Evolutionary conservation across 2,888 invertebrate species (phyloP).

Genomic region (Caenorhabditis sp.): DNA sequence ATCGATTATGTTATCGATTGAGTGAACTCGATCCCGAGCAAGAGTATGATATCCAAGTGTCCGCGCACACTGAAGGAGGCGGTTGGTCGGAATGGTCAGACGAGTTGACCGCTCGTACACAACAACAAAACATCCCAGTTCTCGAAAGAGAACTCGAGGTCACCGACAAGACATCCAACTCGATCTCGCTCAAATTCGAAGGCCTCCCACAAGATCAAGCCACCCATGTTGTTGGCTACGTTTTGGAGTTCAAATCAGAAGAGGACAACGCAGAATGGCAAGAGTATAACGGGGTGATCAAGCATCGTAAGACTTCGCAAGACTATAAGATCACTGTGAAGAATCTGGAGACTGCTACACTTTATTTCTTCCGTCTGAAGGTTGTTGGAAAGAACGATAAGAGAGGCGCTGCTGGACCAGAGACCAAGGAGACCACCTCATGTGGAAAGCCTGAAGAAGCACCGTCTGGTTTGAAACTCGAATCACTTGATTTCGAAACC

Average conservation of each 20-base stretch:
- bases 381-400: conserved; percentile 71
- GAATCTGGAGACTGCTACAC: conserved; percentile 67
- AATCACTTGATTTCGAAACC: conserved; percentile 65
- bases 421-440: conserved; percentile 66
- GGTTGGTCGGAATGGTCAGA: conserved; percentile 71
- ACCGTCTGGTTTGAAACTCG: conserved; percentile 63
- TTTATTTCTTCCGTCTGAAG: conserved; percentile 71
- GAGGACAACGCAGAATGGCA: conserved; percentile 63
- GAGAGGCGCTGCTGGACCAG: conserved; percentile 69
- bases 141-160: conserved; percentile 65
- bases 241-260: conserved; percentile 70
- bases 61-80: conserved; percentile 69
- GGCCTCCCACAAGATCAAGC: conserved; percentile 64
- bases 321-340: conserved; percentile 67
- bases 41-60: conserved; percentile 68
- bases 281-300: conserved; percentile 68
- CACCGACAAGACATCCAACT: conserved; percentile 65
- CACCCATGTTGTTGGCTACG: conserved; percentile 69
- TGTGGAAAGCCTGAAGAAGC: conserved; percentile 70
- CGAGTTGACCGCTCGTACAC: conserved; percentile 60
- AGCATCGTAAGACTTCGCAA: conserved; percentile 55
- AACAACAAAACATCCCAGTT: conserved; percentile 69
- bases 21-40: conserved; percentile 69
- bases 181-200: conserved; percentile 68
- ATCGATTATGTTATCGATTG: conserved; percentile 70